Percentiles rank a stretch among this genome's conserved stretches.
phyloP scores from a whole-genome alignment of 2,113 vertebrate species.

The Chelonoidis abingdonii region DNA sequence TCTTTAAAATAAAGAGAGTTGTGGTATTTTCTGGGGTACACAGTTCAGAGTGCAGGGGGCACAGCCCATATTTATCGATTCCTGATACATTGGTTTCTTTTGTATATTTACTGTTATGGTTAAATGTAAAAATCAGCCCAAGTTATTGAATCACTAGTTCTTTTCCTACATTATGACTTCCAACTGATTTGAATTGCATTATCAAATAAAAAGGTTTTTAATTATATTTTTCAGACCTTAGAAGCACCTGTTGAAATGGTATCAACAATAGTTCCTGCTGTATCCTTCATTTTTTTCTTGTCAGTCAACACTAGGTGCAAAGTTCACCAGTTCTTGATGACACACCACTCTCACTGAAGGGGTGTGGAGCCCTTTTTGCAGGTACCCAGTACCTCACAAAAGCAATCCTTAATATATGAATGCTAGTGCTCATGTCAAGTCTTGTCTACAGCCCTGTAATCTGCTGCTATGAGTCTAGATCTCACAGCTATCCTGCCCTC shows the following conservation, averaged over 20 bases:
- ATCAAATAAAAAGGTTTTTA: background rate
- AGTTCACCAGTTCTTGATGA: background rate
- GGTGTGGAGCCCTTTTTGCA: background rate
- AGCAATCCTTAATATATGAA: conserved; percentile 1
- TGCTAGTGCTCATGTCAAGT: background rate
- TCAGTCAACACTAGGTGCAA: background rate
- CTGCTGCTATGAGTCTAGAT: background rate
- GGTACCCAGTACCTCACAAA: background rate
- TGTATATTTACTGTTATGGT: background rate
- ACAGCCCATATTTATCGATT: background rate
- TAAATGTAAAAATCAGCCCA: background rate
- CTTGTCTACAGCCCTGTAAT: background rate
- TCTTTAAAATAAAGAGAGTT: background rate
- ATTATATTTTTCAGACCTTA: background rate
- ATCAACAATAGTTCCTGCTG: background rate
- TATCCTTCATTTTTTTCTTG: background rate
- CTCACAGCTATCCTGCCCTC: background rate
- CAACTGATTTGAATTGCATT: rapidly evolving
- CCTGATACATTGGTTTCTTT: background rate
- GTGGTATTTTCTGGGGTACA: background rate
- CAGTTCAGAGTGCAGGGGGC: background rate
- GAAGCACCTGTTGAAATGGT: background rate
- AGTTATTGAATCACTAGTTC: background rate
- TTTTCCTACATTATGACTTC: background rate
- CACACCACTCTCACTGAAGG: background rate